A percentile compares a stretch with the other conserved stretches of the same genome.
Evolutionary conservation across 2,797 vertebrate species (phyloP).

Genomic region (Ispidina lecontei): DNA sequence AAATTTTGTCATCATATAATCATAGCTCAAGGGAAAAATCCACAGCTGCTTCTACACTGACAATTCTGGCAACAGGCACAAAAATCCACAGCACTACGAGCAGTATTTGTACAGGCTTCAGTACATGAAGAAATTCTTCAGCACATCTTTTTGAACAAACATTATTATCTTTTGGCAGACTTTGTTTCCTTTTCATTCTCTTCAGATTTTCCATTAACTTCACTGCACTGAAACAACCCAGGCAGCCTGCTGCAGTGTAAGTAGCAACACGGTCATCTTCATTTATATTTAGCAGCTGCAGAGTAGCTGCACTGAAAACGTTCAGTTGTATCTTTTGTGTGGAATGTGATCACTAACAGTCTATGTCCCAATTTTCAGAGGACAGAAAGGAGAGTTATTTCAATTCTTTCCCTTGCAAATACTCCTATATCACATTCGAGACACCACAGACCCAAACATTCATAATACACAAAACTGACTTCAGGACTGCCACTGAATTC

Average conservation of each 20-base stretch:
- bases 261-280: neutral
- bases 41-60: neutral
- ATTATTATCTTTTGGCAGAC: constrained; percentile 1
- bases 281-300: neutral
- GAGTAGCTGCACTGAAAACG: neutral
- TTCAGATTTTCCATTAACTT: constrained; percentile 21
- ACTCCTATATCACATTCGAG: fast-evolving
- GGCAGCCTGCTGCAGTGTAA: neutral
- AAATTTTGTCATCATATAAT: neutral
- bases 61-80: neutral
- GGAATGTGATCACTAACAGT: neutral
- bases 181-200: neutral
- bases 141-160: constrained; percentile 23
- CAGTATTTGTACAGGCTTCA: constrained; percentile 3
- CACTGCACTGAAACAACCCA: neutral
- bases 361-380: neutral
- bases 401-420: neutral
- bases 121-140: constrained; percentile 4
- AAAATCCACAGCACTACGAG: neutral
- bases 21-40: neutral
- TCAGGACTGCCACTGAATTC: neutral
- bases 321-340: neutral
- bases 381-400: neutral
- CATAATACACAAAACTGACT: fast-evolving
- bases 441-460: neutral